Evolutionary conservation across 2,797 vertebrate genomes (phyloP), one percentile per base, ranked within the genome.

Genomic region (Erethizon dorsatum): DNA sequence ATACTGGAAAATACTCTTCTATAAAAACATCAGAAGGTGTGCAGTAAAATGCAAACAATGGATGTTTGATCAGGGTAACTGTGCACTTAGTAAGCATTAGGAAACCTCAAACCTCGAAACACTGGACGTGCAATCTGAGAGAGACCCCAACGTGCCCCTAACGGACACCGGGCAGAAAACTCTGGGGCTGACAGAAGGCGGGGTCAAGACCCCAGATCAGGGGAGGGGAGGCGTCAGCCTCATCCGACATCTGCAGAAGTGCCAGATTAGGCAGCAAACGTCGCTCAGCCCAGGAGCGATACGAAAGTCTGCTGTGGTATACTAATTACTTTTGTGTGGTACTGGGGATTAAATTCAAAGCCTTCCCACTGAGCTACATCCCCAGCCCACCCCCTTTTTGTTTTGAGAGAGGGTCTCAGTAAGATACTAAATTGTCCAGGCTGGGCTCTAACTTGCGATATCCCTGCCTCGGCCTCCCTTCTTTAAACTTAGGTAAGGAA

Each of bases 121-220:
- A 69, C 79, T 28, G 65, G 45, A 80, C 80, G 50, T 18, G 26
- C 5, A n/a, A 28, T 87, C 47, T 90, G 89, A 61, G 75, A 56
- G 61, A 20, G 12, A 37, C 22, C 57, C 83, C 56, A 45, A 69
- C 52, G 24, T 85, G 59, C 47, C 47, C 54, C 54, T 31, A 31
- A 82, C 59, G 26, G 88, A 94, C 82, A 33, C 54, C 67, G 47
- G 37, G 90, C 78, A 88, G 90, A 93, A 90, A 65, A 52, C 57
- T 57, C 52, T 28, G 2, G n/a, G 28, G 71, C 37, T 67, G 73
- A 45, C 86, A 59, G 71, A 82, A 80, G 65, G 85, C 22, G 15
- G 73, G 61, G 18, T 37, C 56, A 26, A 22, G 73, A 22, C 71
- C 83, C 82, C 41, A 82, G 26, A 67, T 22, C 45, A 47, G 20